Percentiles rank a stretch among this genome's conserved stretches.
These are phyloP conservation scores for Trinorchestia longiramus DNA, from an alignment of 1,140 invertebrate genomes.

Conservation along the genomic window DNA sequence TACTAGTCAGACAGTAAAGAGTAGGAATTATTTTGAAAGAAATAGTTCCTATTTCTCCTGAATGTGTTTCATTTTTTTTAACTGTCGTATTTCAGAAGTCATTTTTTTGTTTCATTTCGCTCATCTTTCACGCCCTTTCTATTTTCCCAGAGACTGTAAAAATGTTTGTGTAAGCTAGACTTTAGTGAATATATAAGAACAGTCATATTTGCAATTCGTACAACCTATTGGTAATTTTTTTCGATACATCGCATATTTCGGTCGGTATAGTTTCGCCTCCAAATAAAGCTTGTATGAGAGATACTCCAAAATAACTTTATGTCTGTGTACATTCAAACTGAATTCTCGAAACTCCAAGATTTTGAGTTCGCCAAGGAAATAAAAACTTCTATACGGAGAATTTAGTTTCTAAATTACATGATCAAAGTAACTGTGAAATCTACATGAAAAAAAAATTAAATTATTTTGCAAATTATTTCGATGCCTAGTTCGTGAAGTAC, in stretches of 20 bases:
- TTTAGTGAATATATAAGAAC: not conserved
- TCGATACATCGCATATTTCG: not conserved
- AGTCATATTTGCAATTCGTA: too few relatives aligned
- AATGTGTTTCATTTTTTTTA: not conserved
- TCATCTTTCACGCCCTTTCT: not conserved
- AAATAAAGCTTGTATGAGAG: not conserved
- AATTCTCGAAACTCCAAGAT: not conserved
- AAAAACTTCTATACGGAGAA: not conserved
- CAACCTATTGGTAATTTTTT: not conserved
- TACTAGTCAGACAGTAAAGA: not conserved
- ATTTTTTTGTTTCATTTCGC: not conserved
- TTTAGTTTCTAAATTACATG: not conserved
- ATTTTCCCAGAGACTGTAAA: not conserved
- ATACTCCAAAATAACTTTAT: not conserved
- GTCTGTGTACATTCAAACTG: not conserved
- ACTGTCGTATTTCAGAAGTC: not conserved
- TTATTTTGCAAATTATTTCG: too few relatives aligned
- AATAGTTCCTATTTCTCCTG: not conserved
- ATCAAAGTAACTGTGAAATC: not conserved
- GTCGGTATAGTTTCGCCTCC: not conserved
- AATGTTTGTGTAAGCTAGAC: not conserved
- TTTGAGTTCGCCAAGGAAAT: not conserved
- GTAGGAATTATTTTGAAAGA: not conserved
- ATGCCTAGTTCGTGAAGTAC: too few relatives aligned
- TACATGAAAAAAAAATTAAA: not conserved